Evolutionary conservation across 2,888 invertebrate species (phyloP), one percentile per base, ranked within the genome.

Genomic region (Papilio protenor): DNA sequence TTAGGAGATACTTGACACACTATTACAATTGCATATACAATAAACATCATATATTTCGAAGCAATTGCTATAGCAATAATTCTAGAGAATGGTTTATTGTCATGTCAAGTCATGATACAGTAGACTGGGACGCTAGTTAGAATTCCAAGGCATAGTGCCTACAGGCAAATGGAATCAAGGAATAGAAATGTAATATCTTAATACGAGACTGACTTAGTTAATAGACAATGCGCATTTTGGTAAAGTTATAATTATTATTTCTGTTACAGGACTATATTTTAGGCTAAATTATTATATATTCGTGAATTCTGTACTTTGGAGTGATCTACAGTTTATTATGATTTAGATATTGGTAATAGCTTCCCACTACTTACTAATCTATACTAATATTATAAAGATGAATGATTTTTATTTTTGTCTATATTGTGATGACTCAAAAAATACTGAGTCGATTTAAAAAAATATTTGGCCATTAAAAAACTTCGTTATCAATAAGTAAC

Each of bases 171-270:
- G 33, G 40, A 72, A 73, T 21, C 40, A 66, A 55, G 72, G 23
- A 55, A 57, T 57, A 57, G 52, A 57, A 75, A 75, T 57, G 52
- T 70, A 70, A 75, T 70, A 75, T 45, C 55, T 75, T 70, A 70
- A 75, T 75, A 57, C 23, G 55, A 69, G 45, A 69, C 23, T 47
- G 64, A 47, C 75, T 49, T 66, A 76, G 71, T 59, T 76, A 59
- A 72, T 61, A 49, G 49, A 45, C 71, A 71, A 72, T 76, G 71
- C 61, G 71, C 33, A 76, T 76, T 76, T 76, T 52, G 49, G 76
- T 61, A 8, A 47, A 76, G 18, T 52, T 12, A 71, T 45, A 59
- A 76, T 75, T 75, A 75, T 75, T 75, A 75, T 49, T 74, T 73
- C 55, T 23, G 33, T 11, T 27, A 61, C 47, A 3, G 45, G 27